Evolutionary conservation across 2,888 invertebrate species (phyloP).

Genomic region (Athetis lepigone): DNA sequence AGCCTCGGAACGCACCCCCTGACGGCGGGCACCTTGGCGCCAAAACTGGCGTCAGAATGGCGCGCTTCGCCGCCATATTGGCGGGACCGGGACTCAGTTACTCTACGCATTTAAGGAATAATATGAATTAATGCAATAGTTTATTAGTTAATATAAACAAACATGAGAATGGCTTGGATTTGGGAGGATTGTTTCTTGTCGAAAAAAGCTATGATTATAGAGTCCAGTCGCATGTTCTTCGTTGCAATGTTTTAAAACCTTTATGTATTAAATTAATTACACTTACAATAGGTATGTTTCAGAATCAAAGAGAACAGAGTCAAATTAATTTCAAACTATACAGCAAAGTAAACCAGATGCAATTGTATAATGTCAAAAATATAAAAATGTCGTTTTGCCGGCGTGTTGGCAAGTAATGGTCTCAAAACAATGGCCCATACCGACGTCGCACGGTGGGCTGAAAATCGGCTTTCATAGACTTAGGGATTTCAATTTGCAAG

Average conservation of each 20-base stretch:
- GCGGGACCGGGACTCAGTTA: slow-evolving; percentile 64
- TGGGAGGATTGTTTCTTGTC: slow-evolving; percentile 1
- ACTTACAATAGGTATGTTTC: too few relatives aligned
- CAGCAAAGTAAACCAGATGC: slow-evolving; percentile 4
- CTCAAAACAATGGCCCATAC: slow-evolving; percentile 67
- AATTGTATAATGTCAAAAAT: slow-evolving; percentile 44
- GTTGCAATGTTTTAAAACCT: too few relatives aligned
- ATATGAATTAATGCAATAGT: slow-evolving; percentile 11
- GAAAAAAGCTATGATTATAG: not conserved
- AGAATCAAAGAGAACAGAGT: too few relatives aligned
- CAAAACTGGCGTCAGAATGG: slow-evolving; percentile 82
- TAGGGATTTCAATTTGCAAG: too few relatives aligned
- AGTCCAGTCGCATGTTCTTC: not conserved
- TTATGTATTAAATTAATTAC: too few relatives aligned
- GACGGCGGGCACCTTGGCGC: slow-evolving; percentile 81
- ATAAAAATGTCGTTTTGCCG: slow-evolving; percentile 42
- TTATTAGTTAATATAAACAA: slow-evolving; percentile 32
- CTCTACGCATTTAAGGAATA: slow-evolving; percentile 59
- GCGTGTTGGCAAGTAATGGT: slow-evolving; percentile 50
- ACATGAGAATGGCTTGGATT: slow-evolving; percentile 3
- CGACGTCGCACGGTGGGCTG: too few relatives aligned
- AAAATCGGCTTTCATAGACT: too few relatives aligned
- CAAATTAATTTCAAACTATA: not conserved
- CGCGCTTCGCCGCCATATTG: slow-evolving; percentile 68
- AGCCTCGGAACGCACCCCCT: slow-evolving; percentile 78